A percentile compares a stretch with the other conserved stretches of the same genome.
Evolutionary conservation across 2,797 vertebrate genomes (phyloP).

Genomic region (Manis crassicaudata): DNA sequence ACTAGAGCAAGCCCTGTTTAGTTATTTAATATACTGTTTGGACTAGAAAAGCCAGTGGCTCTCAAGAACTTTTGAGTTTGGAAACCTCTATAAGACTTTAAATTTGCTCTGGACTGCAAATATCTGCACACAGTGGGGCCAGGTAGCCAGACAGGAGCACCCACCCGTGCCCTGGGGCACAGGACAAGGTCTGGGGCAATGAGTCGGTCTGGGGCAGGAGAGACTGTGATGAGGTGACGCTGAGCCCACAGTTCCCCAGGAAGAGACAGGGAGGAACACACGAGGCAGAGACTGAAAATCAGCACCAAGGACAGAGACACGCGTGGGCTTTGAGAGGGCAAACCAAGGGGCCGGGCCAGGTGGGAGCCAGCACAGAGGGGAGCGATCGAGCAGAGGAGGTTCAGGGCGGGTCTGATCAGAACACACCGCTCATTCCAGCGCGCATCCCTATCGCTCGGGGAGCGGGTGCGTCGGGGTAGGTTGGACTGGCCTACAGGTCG

Average conservation of each 20-base stretch:
- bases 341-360: background rate
- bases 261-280: background rate
- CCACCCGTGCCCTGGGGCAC: background rate
- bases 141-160: background rate
- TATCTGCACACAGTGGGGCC: background rate
- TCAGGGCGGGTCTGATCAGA: background rate
- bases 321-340: background rate
- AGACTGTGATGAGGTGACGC: background rate
- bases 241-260: background rate
- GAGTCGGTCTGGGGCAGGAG: background rate
- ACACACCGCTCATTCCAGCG: fast-evolving
- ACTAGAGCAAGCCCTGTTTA: background rate
- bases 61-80: background rate
- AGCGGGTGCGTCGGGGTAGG: background rate
- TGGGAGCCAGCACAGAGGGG: background rate
- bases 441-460: background rate
- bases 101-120: background rate
- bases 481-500: background rate
- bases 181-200: background rate
- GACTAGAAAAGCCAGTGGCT: background rate
- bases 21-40: background rate
- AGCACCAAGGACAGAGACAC: fast-evolving
- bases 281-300: background rate
- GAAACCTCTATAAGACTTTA: background rate
- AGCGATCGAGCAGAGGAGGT: background rate